These are phyloP conservation scores for Asarcornis scutulata DNA, from an alignment of 2,113 vertebrate genomes.

Conservation along the genomic window DNA sequence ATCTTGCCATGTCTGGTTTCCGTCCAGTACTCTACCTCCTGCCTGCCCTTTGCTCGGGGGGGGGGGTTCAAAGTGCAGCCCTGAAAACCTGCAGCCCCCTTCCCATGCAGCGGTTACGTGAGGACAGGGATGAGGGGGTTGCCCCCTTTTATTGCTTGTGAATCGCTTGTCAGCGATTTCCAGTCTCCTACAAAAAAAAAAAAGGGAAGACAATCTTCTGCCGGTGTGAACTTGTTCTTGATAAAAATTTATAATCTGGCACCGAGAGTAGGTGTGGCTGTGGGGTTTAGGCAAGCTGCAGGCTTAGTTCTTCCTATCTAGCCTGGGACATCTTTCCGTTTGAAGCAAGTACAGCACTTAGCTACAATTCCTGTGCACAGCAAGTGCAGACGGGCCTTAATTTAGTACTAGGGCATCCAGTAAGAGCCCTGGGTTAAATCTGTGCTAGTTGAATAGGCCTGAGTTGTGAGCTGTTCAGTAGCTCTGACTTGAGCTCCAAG, in stretches of 20 bases:
- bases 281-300: conserved; percentile 18
- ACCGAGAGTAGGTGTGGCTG: neutral
- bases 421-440: neutral
- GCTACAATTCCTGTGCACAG: neutral
- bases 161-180: conserved; percentile 27
- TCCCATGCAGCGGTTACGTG: neutral
- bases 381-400: neutral
- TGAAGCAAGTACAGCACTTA: neutral
- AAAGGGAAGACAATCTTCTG: neutral
- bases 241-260: conserved; percentile 38
- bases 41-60: neutral
- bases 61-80: conserved; percentile 18
- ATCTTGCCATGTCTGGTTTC: conserved; percentile 17
- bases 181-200: neutral
- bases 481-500: neutral
- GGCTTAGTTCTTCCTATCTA: conserved; percentile 12
- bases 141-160: neutral
- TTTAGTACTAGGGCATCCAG: neutral
- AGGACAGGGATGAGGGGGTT: neutral
- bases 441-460: neutral
- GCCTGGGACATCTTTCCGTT: conserved; percentile 29
- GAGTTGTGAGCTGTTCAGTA: neutral
- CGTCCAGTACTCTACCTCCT: neutral
- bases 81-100: neutral
- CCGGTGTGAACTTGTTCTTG: conserved; percentile 25